phyloP scores from a whole-genome alignment of 2,113 vertebrate genomes.

The Pelmatolapia mariae region DNA sequence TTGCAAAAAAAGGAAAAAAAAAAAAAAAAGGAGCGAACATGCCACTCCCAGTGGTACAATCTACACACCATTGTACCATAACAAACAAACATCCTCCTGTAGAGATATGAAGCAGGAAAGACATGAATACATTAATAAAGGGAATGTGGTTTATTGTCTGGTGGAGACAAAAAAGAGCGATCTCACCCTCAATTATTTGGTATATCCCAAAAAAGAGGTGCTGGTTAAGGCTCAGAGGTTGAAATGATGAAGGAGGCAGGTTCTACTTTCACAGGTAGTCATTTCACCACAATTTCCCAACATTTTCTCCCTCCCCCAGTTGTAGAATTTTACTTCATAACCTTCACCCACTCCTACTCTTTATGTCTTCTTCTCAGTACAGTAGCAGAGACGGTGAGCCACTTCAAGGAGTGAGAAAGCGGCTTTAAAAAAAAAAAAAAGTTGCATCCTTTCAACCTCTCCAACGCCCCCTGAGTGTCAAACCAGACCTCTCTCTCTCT shows the following conservation, averaged over 20 bases:
- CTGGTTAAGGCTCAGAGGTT: neutral
- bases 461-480: conserved; percentile 36
- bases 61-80: neutral
- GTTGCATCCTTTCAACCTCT: conserved; percentile 16
- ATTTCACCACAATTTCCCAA: conserved; percentile 17
- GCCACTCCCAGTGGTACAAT: neutral
- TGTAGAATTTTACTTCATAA: neutral
- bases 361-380: conserved; percentile 29
- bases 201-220: neutral
- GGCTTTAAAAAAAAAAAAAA: neutral
- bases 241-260: neutral
- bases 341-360: conserved; percentile 18
- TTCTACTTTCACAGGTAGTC: neutral
- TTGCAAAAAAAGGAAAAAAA: neutral
- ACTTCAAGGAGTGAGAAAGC: conserved; percentile 58
- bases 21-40: neutral
- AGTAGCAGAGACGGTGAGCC: conserved; percentile 56
- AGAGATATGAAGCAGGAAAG: neutral
- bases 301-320: neutral
- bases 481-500: conserved; percentile 1
- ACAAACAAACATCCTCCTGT: conserved; percentile 5
- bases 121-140: neutral
- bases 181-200: neutral
- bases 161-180: neutral
- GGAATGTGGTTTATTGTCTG: conserved; percentile 9